phyloP scores from a whole-genome alignment of 1,140 invertebrate species.

The Acyrthosiphon pisum region DNA sequence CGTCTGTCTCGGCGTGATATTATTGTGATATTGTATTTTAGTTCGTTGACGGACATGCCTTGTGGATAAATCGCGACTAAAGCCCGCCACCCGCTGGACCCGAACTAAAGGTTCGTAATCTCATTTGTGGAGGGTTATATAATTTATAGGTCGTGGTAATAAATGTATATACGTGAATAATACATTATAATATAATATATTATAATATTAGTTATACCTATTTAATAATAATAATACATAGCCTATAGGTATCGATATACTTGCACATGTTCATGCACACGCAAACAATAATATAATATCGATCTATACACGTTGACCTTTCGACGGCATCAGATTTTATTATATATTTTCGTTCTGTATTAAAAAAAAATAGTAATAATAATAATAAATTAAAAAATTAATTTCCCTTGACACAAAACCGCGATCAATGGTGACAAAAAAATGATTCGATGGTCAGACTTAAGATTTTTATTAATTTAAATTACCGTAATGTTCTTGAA shows the following conservation, averaged over 20 bases:
- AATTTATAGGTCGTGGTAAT: background rate
- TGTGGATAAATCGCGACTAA: slow-evolving; percentile 17
- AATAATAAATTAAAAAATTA: slow-evolving; percentile 14
- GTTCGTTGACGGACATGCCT: background rate
- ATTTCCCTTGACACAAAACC: slow-evolving; percentile 42
- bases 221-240: background rate
- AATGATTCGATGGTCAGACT: slow-evolving; percentile 15
- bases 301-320: background rate
- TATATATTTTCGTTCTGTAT: background rate
- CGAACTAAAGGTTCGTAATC: slow-evolving; percentile 42
- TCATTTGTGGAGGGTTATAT: background rate
- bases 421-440: background rate
- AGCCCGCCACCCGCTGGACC: background rate
- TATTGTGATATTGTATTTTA: background rate
- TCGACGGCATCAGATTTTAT: background rate
- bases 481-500: slow-evolving; percentile 1
- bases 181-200: background rate
- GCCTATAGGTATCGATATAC: background rate
- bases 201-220: too few species aligned
- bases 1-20: background rate
- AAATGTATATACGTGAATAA: background rate
- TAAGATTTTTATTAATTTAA: background rate
- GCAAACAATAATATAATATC: background rate
- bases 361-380: background rate
- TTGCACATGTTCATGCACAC: background rate